Evolutionary conservation across 2,888 invertebrate species (phyloP).

Genomic region (Balanococcus diminutus): DNA sequence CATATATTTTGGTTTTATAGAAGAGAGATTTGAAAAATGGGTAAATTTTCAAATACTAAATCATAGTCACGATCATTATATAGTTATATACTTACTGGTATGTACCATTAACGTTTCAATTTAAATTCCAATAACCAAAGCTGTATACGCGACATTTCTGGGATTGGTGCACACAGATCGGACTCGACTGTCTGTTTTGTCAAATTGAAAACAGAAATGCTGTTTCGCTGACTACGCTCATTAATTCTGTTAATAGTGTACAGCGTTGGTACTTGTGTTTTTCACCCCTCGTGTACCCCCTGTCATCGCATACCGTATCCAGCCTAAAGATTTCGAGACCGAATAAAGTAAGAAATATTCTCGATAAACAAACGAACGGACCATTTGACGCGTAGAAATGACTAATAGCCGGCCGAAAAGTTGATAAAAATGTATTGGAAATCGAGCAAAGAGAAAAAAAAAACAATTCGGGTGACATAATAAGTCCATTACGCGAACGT

Average conservation of each 20-base stretch:
- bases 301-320: neutral
- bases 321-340: too few species aligned
- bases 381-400: conserved; percentile 47
- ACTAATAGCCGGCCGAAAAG: conserved; percentile 40
- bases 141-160: too few species aligned
- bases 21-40: neutral
- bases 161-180: too few species aligned
- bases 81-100: neutral
- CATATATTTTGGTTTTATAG: too few species aligned
- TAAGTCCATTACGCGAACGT: conserved; percentile 55
- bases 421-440: conserved; percentile 51
- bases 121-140: conserved; percentile 4
- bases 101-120: conserved; percentile 31
- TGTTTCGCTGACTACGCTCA: conserved; percentile 13
- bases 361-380: conserved; percentile 12
- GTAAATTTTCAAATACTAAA: neutral
- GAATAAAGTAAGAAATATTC: conserved; percentile 21
- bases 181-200: neutral
- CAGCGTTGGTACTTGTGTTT: conserved; percentile 11
- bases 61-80: neutral
- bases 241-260: conserved; percentile 37
- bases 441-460: neutral
- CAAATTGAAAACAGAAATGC: neutral
- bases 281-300: neutral
- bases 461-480: conserved; percentile 48